A percentile compares a stretch with the other conserved stretches of the same genome.
Conservation (phyloP, 1,140 invertebrate species). For the Procambarus virginalis region DNA sequence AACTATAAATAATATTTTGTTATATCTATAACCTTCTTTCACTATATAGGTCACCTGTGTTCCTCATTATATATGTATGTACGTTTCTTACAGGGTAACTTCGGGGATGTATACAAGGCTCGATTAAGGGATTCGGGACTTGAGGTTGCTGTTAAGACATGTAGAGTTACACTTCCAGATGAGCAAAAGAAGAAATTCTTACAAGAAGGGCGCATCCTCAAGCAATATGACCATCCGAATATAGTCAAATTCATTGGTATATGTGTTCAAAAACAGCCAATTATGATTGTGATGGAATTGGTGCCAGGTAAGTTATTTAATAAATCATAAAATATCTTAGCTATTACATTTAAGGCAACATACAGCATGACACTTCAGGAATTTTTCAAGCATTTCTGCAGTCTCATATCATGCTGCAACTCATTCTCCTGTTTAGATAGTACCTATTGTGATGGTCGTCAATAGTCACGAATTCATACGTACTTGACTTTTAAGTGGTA, state of each 20-base stretch:
- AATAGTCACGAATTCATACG: no score
- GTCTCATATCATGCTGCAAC: no score
- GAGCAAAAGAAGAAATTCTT: slow-evolving; percentile 97
- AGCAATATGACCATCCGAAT: slow-evolving; percentile 97
- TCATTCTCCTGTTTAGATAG: no score
- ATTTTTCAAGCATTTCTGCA: no score
- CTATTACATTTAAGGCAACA: no score
- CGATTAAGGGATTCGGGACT: slow-evolving; percentile 86
- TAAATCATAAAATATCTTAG: neutral
- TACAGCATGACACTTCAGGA: no score
- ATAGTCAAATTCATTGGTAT: slow-evolving; percentile 98
- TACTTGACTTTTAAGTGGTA: no score
- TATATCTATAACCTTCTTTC: no score
- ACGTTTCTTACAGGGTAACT: slow-evolving; percentile 86
- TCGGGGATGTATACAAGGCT: slow-evolving; percentile 97
- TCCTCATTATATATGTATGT: no score
- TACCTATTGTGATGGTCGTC: no score
- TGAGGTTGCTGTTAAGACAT: slow-evolving; percentile 97
- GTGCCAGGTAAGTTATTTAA: slow-evolving; percentile 83
- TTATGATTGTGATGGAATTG: slow-evolving; percentile 99
- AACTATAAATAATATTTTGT: no score
- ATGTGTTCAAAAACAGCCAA: slow-evolving; percentile 97
- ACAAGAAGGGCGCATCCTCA: slow-evolving; percentile 95
- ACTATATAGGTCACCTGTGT: no score
- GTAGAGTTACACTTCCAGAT: slow-evolving; percentile 92